Conservation (phyloP, 1,140 invertebrate species). For the Diorhabda elongata region DNA sequence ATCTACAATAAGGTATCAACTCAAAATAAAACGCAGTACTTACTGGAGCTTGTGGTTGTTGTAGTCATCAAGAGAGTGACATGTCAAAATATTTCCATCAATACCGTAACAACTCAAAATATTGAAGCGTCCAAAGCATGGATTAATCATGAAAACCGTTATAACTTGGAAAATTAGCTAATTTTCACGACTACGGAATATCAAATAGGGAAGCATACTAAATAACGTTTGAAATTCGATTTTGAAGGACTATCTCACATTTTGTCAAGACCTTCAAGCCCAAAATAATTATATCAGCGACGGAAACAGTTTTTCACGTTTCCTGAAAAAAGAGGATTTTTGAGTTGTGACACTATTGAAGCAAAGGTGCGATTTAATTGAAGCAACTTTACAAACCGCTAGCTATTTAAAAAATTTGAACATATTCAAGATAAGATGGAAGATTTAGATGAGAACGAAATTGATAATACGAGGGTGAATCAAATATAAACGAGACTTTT, state of each 20-base stretch:
- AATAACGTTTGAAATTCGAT: constrained; percentile 1
- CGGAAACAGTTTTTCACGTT: not conserved
- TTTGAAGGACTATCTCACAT: constrained; percentile 5
- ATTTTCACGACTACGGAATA: not conserved
- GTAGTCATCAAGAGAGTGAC: constrained; percentile 4
- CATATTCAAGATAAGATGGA: too few relatives aligned
- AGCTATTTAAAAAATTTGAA: too few relatives aligned
- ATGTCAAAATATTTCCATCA: constrained; percentile 13
- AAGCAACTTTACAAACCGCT: too few relatives aligned
- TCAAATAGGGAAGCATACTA: not conserved
- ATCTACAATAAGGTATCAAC: constrained; percentile 5
- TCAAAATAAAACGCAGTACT: constrained; percentile 3
- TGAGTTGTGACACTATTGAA: constrained; percentile 3
- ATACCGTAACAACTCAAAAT: constrained; percentile 6
- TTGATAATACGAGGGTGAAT: too few relatives aligned
- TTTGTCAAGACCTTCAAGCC: constrained; percentile 3
- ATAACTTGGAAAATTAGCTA: constrained; percentile 5
- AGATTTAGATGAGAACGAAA: too few relatives aligned
- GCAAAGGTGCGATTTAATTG: not conserved
- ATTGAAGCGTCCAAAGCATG: constrained; percentile 1
- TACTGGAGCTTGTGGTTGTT: not conserved
- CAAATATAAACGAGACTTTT: too few relatives aligned
- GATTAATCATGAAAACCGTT: constrained; percentile 5
- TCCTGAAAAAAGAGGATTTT: constrained; percentile 3
- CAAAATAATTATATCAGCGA: not conserved